Conservation (phyloP, 2,888 invertebrate genomes). For the Acrobeloides nanus region DNA sequence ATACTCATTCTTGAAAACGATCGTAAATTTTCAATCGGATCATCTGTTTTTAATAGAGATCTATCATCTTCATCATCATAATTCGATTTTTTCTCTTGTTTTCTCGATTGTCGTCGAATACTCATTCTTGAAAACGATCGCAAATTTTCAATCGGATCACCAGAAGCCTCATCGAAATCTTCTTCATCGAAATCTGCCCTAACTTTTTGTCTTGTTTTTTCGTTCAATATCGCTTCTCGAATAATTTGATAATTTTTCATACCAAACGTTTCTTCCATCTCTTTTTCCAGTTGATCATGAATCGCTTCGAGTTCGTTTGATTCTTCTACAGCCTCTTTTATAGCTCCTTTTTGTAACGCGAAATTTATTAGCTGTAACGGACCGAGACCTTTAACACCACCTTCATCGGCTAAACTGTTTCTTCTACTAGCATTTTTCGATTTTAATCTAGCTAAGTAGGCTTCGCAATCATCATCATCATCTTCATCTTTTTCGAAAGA, state of each 20-base stretch:
- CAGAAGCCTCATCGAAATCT: conserved; percentile 20
- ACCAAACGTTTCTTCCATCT: conserved; percentile 26
- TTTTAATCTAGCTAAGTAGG: conserved; percentile 1
- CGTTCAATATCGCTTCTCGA: conserved; percentile 20
- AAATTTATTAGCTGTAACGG: conserved; percentile 67
- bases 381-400: conserved; percentile 36
- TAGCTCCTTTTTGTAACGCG: conserved; percentile 68
- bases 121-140: too few relatives aligned
- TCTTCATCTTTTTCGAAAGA: not conserved
- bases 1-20: too few relatives aligned
- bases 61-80: too few relatives aligned
- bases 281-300: conserved; percentile 25
- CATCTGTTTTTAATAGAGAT: too few relatives aligned
- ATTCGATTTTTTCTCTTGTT: too few relatives aligned
- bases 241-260: conserved; percentile 22
- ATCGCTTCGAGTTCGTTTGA: conserved; percentile 50
- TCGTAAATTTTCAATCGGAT: too few relatives aligned
- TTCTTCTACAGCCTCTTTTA: conserved; percentile 62
- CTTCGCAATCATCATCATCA: conserved; percentile 3
- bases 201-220: conserved; percentile 20
- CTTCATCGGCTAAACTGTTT: conserved; percentile 14
- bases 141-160: too few relatives aligned
- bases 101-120: too few relatives aligned
- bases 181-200: conserved; percentile 25
- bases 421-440: conserved; percentile 1